Conservation (phyloP, 2,797 vertebrate species). For the Zalophus californianus region DNA sequence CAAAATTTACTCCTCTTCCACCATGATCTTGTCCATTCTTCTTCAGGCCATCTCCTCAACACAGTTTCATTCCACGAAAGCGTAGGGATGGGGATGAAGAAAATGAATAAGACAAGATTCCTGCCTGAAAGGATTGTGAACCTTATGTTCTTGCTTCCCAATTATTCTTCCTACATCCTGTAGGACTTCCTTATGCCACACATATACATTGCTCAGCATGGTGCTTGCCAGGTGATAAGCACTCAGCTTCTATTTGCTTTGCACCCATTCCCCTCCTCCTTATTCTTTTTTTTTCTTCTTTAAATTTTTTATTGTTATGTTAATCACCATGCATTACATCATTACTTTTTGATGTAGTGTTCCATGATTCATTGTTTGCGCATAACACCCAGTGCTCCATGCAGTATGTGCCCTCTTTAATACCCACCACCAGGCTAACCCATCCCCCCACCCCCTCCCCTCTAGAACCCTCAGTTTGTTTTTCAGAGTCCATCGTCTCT, state of each 20-base stretch:
- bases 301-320: too few relatives aligned
- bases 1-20: background rate
- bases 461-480: too few relatives aligned
- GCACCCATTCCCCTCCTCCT: too few relatives aligned
- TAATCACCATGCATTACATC: too few relatives aligned
- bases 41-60: background rate
- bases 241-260: background rate
- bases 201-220: accelerated
- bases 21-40: background rate
- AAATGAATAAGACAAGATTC: background rate
- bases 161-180: accelerated
- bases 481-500: too few relatives aligned
- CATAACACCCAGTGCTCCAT: too few relatives aligned
- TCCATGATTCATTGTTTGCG: too few relatives aligned
- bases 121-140: background rate
- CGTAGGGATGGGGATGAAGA: background rate
- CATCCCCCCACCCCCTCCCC: too few relatives aligned
- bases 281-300: background rate
- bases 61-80: background rate
- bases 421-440: too few relatives aligned
- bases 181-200: background rate
- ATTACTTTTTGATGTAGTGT: too few relatives aligned
- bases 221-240: background rate
- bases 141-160: background rate
- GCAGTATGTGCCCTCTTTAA: too few relatives aligned